Evolutionary conservation across 2,797 vertebrate genomes (phyloP), one percentile per base, ranked within the genome.

Genomic region (Xerus rutilus): DNA sequence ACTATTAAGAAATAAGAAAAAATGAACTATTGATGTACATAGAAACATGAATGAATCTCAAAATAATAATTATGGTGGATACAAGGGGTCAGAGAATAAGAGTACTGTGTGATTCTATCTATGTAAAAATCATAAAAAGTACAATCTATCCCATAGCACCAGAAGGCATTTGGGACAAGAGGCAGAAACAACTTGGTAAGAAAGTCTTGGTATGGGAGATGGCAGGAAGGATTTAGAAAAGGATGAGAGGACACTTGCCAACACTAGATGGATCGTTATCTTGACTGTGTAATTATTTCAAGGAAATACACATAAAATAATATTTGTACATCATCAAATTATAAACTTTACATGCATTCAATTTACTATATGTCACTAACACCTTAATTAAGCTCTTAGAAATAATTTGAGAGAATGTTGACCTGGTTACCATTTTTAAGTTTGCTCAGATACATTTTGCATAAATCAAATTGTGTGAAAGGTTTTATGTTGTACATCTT

Each of bases 291-390:
- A 65, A 65, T 87, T 3, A 62, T 92, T 83, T 67, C 32, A 35
- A 25, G 39, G 10, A 73, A 54, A 13, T 0, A 0, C 64, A 49
- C 45, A 47, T 70, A 39, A 35, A n/a, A 35, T 21, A 0, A 0
- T 39, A 25, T 74, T 23, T 2, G 1, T 14, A 70, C 1, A 74
- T 4, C 35, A 67, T n/a, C 7, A n/a, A 94, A 67, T 45, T 35
- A 21, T 54, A 57, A 6, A 73, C 23, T 67, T 84, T 73, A 35
- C 5, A 6, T 39, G 52, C 13, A 82, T 81, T 1, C 12, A 69
- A 9, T 69, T 93, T 86, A 21, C 12, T 21, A 5, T 1, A 76
- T 57, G 14, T n/a, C 54, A 82, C 52, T 79, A 43, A 77, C 14
- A 39, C 3, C 12, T 49, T 74, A 88, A 76, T 25, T 59, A 92